Evolutionary conservation across 1,140 invertebrate species (phyloP), one percentile per base, ranked within the genome.

Genomic region (Protaetia brevitarsis): DNA sequence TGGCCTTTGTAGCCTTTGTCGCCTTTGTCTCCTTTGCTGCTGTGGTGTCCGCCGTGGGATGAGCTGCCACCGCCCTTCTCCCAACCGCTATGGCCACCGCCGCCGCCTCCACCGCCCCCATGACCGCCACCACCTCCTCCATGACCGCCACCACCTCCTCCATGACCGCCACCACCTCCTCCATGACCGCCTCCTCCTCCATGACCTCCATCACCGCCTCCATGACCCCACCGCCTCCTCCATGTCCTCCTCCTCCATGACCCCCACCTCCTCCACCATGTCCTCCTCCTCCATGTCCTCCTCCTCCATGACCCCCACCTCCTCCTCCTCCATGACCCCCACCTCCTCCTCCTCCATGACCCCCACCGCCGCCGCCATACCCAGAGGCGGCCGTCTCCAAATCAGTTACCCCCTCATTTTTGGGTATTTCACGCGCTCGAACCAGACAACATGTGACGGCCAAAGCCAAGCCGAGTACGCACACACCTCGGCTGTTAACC

Each of bases 61-160:
- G 86, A 82, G 31, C 83, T 80, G 0, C 84, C 84, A 0, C 80
- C 84, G 23, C 86, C 86, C 31, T 83, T 81, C 37, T 85, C 82
- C 67, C 80, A 37, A 79, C 67, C 41, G 71, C 73, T 11, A 69
- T 74, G 0, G 73, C 74, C 8, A 67, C 56, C 65, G 72, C 74
- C 41, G 13, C 11, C 16, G 26, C 51, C 29, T 28, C 13, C 41
- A 5, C 19, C 16, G 10, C 41, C 41, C 11, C 41, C 41, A 23
- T 10, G 8, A 8, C 19, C 41, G 19, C 19, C 6, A 13, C 37
- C n/a, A 16, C 37, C n/a, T 1, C n/a, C 7, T 16, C 37, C 37
- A 16, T 16, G n/a, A 2, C 37, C 37, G 19, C 37, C 37, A 8
- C 19, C 56, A 57, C 56, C 56, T 57, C 56, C 56, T 11, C 56